phyloP scores from a whole-genome alignment of 2,888 invertebrate species.

The Celastrina argiolus region DNA sequence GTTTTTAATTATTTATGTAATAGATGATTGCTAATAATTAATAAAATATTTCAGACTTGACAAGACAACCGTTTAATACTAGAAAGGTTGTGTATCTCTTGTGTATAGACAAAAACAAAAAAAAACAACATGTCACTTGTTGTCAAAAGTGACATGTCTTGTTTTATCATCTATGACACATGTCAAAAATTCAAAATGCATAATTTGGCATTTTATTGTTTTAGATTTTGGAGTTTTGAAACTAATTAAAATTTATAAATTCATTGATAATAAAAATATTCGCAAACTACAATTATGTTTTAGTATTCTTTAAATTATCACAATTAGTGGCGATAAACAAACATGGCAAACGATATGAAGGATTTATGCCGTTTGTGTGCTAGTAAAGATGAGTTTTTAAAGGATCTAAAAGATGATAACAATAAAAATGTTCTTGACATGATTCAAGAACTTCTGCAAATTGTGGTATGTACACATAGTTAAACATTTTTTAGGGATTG shows the following conservation, averaged over 20 bases:
- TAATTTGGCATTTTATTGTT: neutral
- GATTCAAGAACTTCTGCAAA: constrained; percentile 60
- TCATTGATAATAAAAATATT: neutral
- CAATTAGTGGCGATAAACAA: constrained; percentile 19
- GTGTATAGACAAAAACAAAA: no score
- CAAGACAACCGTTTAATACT: no score
- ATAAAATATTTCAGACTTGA: no score
- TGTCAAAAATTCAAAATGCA: no score
- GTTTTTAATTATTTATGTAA: no score
- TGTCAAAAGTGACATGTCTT: no score
- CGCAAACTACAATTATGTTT: neutral
- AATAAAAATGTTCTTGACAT: constrained; percentile 59
- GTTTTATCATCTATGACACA: no score
- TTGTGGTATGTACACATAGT: constrained; percentile 48
- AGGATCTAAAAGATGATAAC: constrained; percentile 60
- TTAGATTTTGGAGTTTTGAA: neutral
- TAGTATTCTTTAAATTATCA: neutral
- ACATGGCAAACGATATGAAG: constrained; percentile 41
- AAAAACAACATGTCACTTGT: no score
- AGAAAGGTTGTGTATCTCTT: no score
- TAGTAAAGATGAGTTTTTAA: constrained; percentile 57
- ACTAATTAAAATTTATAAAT: neutral
- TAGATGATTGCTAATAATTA: no score
- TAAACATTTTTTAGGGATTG: neutral
- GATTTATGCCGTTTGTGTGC: constrained; percentile 68